These are phyloP conservation scores for Ictidomys tridecemlineatus DNA, from an alignment of 2,113 vertebrate species.

Conservation along the genomic window DNA sequence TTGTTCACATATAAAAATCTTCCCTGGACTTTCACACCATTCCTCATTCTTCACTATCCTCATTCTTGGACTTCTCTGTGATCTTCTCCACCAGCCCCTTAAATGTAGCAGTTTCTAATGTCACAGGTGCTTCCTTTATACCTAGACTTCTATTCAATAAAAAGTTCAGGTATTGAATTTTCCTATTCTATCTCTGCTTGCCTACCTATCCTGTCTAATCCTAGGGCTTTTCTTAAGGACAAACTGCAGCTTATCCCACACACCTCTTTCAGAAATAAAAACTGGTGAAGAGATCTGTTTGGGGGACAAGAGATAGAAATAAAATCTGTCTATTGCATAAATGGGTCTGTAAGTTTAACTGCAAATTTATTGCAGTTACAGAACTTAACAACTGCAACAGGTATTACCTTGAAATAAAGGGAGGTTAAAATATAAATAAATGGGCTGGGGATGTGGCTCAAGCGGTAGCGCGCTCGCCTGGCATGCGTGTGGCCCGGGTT, in stretches of 20 bases:
- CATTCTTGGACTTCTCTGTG: neutral
- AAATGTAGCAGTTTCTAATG: neutral
- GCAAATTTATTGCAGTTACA: neutral
- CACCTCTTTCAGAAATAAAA: neutral
- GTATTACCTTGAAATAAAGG: slow-evolving; percentile 26
- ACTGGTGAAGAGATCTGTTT: neutral
- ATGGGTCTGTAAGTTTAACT: no score
- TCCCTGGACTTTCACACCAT: neutral
- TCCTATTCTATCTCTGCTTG: neutral
- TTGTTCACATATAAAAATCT: neutral
- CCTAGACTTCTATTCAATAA: neutral
- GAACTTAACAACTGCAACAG: neutral
- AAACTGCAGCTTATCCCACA: neutral
- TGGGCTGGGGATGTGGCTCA: no score
- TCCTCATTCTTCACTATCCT: neutral
- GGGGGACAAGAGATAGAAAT: neutral
- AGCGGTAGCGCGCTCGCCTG: no score
- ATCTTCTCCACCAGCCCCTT: neutral
- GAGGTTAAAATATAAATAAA: neutral
- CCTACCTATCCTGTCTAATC: neutral
- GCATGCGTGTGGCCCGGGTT: no score
- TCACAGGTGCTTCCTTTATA: neutral
- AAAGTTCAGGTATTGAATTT: neutral
- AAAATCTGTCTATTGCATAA: neutral
- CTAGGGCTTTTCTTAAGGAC: neutral